Evolutionary conservation across 1,140 invertebrate genomes (phyloP).

Genomic region (Ostrea denselamellosa): DNA sequence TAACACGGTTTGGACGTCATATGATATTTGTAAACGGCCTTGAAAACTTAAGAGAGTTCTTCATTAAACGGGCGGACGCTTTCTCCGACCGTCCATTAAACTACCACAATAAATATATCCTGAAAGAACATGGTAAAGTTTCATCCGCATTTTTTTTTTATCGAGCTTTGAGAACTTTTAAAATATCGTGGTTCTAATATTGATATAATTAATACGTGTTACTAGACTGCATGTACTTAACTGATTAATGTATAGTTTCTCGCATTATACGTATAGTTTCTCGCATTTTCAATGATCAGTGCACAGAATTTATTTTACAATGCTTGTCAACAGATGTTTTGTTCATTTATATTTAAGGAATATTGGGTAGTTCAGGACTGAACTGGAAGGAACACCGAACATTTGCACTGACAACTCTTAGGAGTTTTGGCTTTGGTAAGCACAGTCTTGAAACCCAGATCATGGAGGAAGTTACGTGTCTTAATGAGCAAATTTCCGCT

Average conservation of each 20-base stretch:
- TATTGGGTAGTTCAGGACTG: constrained; percentile 80
- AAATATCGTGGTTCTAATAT: too few species aligned
- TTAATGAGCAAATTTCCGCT: constrained; percentile 34
- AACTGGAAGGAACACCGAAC: constrained; percentile 90
- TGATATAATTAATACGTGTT: too few species aligned
- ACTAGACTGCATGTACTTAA: too few species aligned
- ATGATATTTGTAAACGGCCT: constrained; percentile 43
- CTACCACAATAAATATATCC: background rate
- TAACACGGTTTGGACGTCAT: constrained; percentile 30
- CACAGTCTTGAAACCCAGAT: constrained; percentile 86
- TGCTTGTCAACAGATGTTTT: too few species aligned
- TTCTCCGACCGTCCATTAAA: constrained; percentile 46
- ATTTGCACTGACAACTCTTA: constrained; percentile 85
- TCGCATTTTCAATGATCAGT: too few species aligned
- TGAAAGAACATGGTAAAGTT: background rate
- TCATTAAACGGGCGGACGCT: constrained; percentile 49
- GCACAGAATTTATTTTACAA: too few species aligned
- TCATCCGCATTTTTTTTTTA: background rate
- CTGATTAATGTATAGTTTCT: too few species aligned
- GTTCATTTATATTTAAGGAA: background rate
- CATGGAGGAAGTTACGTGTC: constrained; percentile 76
- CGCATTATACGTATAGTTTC: too few species aligned
- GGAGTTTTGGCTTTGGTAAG: constrained; percentile 87
- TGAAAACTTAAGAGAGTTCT: constrained; percentile 48
- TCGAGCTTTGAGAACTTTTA: too few species aligned